phyloP scores from a whole-genome alignment of 1,140 invertebrate genomes.

The Zeugodacus cucurbitae region DNA sequence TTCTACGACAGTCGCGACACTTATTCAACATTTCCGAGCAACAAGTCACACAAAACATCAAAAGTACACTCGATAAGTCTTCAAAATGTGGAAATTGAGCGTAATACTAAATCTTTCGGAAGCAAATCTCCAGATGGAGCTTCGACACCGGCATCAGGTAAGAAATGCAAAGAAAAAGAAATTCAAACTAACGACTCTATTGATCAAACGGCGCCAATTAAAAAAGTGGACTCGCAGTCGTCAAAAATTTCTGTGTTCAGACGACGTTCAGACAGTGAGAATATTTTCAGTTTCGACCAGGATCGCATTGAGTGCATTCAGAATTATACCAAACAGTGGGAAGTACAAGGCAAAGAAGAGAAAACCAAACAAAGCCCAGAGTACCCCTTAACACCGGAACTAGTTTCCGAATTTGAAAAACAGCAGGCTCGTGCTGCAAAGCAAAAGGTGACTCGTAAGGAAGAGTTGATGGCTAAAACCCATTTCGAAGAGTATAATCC shows the following conservation, averaged over 20 bases:
- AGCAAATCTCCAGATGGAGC: slow-evolving; percentile 59
- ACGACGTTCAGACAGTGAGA: slow-evolving; percentile 69
- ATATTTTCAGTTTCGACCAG: slow-evolving; percentile 77
- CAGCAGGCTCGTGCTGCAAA: slow-evolving; percentile 65
- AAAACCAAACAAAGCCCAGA: slow-evolving; percentile 62
- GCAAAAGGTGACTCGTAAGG: slow-evolving; percentile 71
- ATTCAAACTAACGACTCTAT: slow-evolving; percentile 60
- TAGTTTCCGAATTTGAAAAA: slow-evolving; percentile 73
- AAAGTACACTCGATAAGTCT: slow-evolving; percentile 74
- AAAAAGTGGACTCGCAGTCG: slow-evolving; percentile 58
- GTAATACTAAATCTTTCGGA: slow-evolving; percentile 68
- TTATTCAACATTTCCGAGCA: slow-evolving; percentile 72
- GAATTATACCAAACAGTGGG: slow-evolving; percentile 70
- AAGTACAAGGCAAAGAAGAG: slow-evolving; percentile 66
- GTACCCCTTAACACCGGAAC: slow-evolving; percentile 66
- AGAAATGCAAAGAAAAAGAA: slow-evolving; percentile 57
- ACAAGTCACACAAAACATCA: slow-evolving; percentile 69
- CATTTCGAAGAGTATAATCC: slow-evolving; percentile 75
- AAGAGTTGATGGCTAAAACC: slow-evolving; percentile 73
- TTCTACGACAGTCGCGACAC: slow-evolving; percentile 73
- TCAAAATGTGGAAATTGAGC: slow-evolving; percentile 75
- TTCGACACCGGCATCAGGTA: slow-evolving; percentile 55
- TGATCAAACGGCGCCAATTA: slow-evolving; percentile 57
- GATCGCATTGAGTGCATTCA: slow-evolving; percentile 76
- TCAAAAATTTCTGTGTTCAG: slow-evolving; percentile 61